Percentiles rank a stretch among this genome's conserved stretches.
Evolutionary conservation across 2,113 vertebrate species (phyloP).

Genomic region (Psittacula cyanocephala): DNA sequence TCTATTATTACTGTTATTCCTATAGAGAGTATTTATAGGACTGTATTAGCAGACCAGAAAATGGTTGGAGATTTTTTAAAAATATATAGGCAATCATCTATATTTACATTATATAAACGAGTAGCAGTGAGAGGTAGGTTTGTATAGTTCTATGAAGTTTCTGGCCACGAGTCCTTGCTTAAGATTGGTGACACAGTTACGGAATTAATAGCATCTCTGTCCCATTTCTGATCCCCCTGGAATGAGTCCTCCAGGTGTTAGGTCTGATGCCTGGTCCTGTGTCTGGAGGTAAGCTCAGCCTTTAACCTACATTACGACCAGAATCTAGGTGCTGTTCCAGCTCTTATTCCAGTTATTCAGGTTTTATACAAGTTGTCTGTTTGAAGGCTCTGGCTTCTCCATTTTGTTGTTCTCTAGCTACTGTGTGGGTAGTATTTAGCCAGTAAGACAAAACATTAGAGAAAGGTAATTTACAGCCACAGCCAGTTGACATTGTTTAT

Average conservation of each 20-base stretch:
- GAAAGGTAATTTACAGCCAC: neutral
- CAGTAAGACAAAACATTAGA: neutral
- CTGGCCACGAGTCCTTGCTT: constrained; percentile 38
- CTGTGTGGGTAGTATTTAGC: neutral
- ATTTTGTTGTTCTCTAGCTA: neutral
- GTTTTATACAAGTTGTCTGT: neutral
- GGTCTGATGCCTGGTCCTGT: constrained; percentile 23
- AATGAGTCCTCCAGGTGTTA: constrained; percentile 32
- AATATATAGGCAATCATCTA: neutral
- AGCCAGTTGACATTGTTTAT: neutral
- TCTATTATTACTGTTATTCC: no score
- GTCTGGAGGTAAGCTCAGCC: constrained; percentile 38
- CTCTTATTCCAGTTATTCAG: neutral
- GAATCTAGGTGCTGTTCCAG: constrained; percentile 37
- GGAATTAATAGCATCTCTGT: constrained; percentile 62
- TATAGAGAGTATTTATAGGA: neutral
- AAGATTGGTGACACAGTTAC: constrained; percentile 40
- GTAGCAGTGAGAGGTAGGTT: neutral
- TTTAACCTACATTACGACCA: constrained; percentile 43
- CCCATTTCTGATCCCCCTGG: constrained; percentile 54
- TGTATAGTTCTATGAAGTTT: neutral
- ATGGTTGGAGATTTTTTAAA: neutral
- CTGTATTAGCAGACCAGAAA: neutral
- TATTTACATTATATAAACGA: neutral
- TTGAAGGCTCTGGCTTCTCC: neutral